Percentiles rank a stretch among this genome's conserved stretches.
These are phyloP conservation scores for Danio aesculapii DNA, from an alignment of 2,797 vertebrate species.

Conservation along the genomic window DNA sequence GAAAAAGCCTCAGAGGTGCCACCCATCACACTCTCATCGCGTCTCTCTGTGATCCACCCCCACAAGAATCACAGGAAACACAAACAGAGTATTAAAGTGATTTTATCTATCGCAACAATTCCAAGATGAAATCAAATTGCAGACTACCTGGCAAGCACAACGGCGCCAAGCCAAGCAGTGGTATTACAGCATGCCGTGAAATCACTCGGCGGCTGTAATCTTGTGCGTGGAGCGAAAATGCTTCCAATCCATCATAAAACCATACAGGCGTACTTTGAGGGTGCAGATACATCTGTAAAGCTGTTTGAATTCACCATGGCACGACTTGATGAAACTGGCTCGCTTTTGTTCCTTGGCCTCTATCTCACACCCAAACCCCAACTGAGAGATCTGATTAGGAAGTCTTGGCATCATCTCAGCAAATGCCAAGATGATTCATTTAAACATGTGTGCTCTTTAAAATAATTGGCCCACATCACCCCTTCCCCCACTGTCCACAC, in stretches of 20 bases:
- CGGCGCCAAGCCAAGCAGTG: neutral
- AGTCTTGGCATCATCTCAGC: conserved; percentile 22
- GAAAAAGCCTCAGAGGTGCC: conserved; percentile 48
- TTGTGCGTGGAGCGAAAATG: conserved; percentile 52
- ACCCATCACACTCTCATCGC: conserved; percentile 9
- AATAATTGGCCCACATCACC: conserved; percentile 59
- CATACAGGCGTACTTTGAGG: conserved; percentile 70
- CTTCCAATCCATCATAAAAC: conserved; percentile 66
- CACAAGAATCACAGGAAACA: conserved; percentile 18
- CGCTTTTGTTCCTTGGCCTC: conserved; percentile 44
- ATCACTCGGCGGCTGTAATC: conserved; percentile 51
- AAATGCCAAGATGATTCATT: conserved; percentile 54
- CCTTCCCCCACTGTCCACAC: conserved; percentile 68
- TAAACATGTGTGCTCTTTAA: conserved; percentile 47
- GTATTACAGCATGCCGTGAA: conserved; percentile 40
- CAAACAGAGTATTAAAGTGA: conserved; percentile 19
- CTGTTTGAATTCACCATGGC: conserved; percentile 58
- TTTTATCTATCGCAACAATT: conserved; percentile 36
- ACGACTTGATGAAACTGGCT: conserved; percentile 37
- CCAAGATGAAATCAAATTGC: conserved; percentile 24
- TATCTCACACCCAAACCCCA: conserved; percentile 41
- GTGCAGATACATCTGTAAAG: conserved; percentile 71
- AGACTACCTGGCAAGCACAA: conserved; percentile 41
- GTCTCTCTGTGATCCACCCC: conserved; percentile 25
- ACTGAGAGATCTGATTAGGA: conserved; percentile 35